These are phyloP conservation scores for Dendroctonus ponderosae DNA, from an alignment of 1,140 invertebrate genomes.

Conservation along the genomic window DNA sequence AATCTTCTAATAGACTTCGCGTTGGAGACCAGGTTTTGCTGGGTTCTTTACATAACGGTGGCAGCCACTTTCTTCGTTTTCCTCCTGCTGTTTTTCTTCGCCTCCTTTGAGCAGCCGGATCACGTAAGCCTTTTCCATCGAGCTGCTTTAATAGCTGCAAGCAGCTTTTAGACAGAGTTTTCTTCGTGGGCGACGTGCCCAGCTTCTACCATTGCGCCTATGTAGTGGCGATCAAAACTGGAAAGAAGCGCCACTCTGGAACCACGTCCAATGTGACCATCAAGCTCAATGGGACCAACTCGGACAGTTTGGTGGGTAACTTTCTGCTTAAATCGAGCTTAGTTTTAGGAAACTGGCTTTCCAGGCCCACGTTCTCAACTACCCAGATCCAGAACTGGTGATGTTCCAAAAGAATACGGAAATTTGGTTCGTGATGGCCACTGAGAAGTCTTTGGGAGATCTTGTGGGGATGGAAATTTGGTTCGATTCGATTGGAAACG, in stretches of 20 bases:
- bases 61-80: conserved; percentile 25
- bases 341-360: neutral
- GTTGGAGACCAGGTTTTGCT: conserved; percentile 26
- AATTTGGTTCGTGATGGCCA: conserved; percentile 39
- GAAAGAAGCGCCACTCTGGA: conserved; percentile 28
- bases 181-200: conserved; percentile 34
- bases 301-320: conserved; percentile 34
- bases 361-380: conserved; percentile 38
- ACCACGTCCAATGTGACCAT: conserved; percentile 41
- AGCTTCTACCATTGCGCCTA: conserved; percentile 37
- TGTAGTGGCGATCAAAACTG: conserved; percentile 37
- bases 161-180: conserved; percentile 28
- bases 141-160: conserved; percentile 17
- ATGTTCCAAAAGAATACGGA: conserved; percentile 33
- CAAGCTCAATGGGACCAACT: conserved; percentile 33
- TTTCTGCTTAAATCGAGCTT: too few species aligned
- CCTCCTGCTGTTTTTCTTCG: conserved; percentile 16
- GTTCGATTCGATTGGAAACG: conserved; percentile 38
- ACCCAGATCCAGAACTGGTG: conserved; percentile 38
- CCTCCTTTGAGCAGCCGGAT: conserved; percentile 6
- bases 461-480: conserved; percentile 36
- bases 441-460: conserved; percentile 33
- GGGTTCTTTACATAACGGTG: conserved; percentile 29
- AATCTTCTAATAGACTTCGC: conserved; percentile 12
- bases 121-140: conserved; percentile 10